Conservation (phyloP, 1,140 invertebrate genomes). For the Macrocentrus cingulum region DNA sequence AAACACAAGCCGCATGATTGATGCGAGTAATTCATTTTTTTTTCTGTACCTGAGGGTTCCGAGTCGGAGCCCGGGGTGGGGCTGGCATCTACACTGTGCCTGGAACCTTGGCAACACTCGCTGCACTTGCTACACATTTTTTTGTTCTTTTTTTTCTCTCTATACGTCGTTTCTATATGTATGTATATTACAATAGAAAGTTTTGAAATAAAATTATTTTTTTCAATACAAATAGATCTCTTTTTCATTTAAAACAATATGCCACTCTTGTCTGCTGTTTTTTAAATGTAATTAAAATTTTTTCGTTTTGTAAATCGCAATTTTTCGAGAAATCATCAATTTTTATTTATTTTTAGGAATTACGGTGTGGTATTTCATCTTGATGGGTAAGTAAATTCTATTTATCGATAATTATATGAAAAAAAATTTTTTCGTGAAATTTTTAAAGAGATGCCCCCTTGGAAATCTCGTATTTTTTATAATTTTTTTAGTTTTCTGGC, state of each 20-base stretch:
- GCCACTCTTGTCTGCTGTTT: background rate
- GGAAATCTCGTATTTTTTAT: no score
- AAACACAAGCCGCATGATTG: background rate
- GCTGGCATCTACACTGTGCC: constrained; percentile 52
- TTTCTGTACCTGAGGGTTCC: constrained; percentile 49
- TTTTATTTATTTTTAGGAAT: no score
- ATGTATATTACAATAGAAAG: background rate
- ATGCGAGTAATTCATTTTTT: background rate
- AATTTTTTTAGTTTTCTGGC: no score
- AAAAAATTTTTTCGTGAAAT: no score
- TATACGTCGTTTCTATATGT: background rate
- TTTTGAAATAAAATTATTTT: constrained; percentile 10
- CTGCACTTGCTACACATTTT: constrained; percentile 59
- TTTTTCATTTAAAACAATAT: background rate
- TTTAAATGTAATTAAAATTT: background rate
- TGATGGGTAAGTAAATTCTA: no score
- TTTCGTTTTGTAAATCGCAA: no score
- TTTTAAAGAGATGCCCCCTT: no score
- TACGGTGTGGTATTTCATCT: no score
- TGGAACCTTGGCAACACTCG: constrained; percentile 56
- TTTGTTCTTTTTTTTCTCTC: constrained; percentile 2
- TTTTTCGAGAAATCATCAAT: no score
- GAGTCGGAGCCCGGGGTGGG: constrained; percentile 52
- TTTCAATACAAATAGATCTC: background rate
- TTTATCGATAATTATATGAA: no score